Percentiles rank a stretch among this genome's conserved stretches.
Evolutionary conservation across 2,113 vertebrate genomes (phyloP).

Genomic region (Cettia cetti): DNA sequence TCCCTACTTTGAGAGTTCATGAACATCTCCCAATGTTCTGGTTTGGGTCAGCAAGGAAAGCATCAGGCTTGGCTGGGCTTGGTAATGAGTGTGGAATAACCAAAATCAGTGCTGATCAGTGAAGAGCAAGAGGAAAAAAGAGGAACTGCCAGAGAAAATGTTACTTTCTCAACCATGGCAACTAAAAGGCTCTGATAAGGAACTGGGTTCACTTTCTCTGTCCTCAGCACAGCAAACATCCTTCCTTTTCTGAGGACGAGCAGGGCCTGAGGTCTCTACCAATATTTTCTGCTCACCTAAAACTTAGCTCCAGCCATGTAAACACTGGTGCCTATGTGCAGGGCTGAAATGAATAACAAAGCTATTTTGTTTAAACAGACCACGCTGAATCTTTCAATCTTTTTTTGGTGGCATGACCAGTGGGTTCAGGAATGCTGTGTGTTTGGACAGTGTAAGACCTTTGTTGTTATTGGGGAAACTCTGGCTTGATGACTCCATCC

Average conservation of each 20-base stretch:
- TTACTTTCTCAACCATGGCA: neutral
- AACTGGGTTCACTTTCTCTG: neutral
- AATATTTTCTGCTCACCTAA: slow-evolving; percentile 31
- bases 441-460: slow-evolving; percentile 69
- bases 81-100: neutral
- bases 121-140: neutral
- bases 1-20: neutral
- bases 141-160: neutral
- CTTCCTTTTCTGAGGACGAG: neutral
- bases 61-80: neutral
- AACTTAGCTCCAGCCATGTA: neutral
- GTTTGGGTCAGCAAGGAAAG: neutral
- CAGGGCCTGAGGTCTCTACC: neutral
- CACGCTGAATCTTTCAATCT: slow-evolving; percentile 26
- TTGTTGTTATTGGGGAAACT: slow-evolving; percentile 66
- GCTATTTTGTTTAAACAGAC: slow-evolving; percentile 35
- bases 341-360: neutral
- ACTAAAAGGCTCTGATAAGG: neutral
- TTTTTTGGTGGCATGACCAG: slow-evolving; percentile 55
- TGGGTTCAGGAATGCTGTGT: slow-evolving; percentile 44
- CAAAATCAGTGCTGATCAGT: neutral
- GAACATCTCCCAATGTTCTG: neutral
- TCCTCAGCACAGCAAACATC: neutral
- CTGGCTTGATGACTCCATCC: slow-evolving; percentile 66
- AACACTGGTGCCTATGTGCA: slow-evolving; percentile 14